phyloP scores from a whole-genome alignment of 1,140 invertebrate genomes.

The Drosophila sucinea region DNA sequence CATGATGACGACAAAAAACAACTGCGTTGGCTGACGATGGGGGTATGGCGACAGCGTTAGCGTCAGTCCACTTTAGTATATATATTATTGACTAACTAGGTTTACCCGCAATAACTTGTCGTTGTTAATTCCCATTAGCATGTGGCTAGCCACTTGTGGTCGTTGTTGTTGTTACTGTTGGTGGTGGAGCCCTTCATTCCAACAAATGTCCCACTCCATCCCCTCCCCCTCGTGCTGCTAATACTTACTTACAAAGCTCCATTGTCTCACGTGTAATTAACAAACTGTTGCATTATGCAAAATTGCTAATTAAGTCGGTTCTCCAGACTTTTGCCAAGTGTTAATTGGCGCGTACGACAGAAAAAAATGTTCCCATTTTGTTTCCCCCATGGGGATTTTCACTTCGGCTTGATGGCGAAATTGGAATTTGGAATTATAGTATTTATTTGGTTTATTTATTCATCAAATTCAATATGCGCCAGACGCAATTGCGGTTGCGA shows the following conservation, averaged over 20 bases:
- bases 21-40: background rate
- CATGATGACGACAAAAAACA: slow-evolving; percentile 24
- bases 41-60: background rate
- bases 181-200: background rate
- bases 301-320: slow-evolving; percentile 55
- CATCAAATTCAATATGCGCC: slow-evolving; percentile 4
- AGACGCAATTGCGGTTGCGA: slow-evolving; percentile 9
- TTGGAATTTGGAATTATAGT: background rate
- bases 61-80: slow-evolving; percentile 3
- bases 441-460: background rate
- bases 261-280: slow-evolving; percentile 72
- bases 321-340: slow-evolving; percentile 54
- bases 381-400: background rate
- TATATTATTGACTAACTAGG: slow-evolving; percentile 3
- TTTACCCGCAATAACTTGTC: slow-evolving; percentile 4
- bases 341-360: slow-evolving; percentile 55
- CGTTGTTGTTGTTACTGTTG: background rate
- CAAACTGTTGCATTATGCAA: slow-evolving; percentile 46
- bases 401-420: background rate
- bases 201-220: too few species aligned
- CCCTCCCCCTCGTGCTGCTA: background rate
- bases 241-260: slow-evolving; percentile 19
- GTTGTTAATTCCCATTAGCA: slow-evolving; percentile 2
- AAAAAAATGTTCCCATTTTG: slow-evolving; percentile 7
- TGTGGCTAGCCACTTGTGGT: background rate